Percentiles rank a stretch among this genome's conserved stretches.
Conservation (phyloP, 2,888 invertebrate genomes). For the Drosophila gaucha region DNA sequence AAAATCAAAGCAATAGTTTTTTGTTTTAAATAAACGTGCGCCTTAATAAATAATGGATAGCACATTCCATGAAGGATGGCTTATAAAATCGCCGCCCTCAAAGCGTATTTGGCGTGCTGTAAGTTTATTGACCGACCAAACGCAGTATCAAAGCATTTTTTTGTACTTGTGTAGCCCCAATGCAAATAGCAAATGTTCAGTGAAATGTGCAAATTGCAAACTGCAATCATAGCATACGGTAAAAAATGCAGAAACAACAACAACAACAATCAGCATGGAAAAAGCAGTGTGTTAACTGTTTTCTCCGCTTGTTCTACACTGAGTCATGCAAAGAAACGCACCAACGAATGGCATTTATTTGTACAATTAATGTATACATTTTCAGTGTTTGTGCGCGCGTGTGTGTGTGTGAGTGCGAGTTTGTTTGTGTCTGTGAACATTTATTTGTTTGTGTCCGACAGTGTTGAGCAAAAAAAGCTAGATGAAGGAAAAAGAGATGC, state of each 20-base stretch:
- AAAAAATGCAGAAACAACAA: constrained; percentile 28
- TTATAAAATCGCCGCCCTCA: constrained; percentile 97
- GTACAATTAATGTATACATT: constrained; percentile 57
- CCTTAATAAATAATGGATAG: constrained; percentile 59
- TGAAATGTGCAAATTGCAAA: constrained; percentile 47
- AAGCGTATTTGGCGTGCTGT: constrained; percentile 97
- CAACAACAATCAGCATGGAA: constrained; percentile 17
- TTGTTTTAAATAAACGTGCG: constrained; percentile 20
- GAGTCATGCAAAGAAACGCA: constrained; percentile 62
- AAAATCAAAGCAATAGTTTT: constrained; percentile 26
- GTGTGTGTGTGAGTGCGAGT: not conserved
- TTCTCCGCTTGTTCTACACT: constrained; percentile 51
- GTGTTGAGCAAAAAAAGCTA: too few relatives aligned
- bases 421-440: constrained; percentile 31
- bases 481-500: too few relatives aligned
- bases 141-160: constrained; percentile 24
- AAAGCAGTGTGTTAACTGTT: constrained; percentile 44
- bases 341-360: constrained; percentile 64
- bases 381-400: constrained; percentile 23
- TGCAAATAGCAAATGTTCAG: constrained; percentile 46
- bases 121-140: constrained; percentile 85
- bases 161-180: constrained; percentile 22
- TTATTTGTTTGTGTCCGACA: constrained; percentile 58
- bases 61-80: constrained; percentile 92
- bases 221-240: constrained; percentile 39